These are phyloP conservation scores for Halcyon smyrnensis DNA, from an alignment of 2,797 vertebrate species.

Conservation along the genomic window DNA sequence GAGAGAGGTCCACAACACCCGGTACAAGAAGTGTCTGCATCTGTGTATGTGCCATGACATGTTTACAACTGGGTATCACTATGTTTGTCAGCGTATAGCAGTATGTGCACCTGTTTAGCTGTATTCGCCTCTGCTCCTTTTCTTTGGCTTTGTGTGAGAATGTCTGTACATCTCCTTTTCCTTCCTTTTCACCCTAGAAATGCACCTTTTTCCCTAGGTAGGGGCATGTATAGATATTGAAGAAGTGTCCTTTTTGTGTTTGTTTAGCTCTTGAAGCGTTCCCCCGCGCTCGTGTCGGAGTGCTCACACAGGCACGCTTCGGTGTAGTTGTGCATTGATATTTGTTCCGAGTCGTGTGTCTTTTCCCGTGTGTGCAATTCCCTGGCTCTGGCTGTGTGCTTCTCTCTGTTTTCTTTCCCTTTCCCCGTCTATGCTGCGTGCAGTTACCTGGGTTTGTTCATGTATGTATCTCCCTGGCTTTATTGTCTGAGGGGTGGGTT, in stretches of 20 bases:
- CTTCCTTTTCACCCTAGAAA: background rate
- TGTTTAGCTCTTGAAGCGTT: background rate
- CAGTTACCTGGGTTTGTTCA: slow-evolving; percentile 55
- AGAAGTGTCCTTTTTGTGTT: background rate
- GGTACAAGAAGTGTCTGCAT: background rate
- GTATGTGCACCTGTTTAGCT: slow-evolving; percentile 23
- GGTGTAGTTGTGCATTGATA: background rate
- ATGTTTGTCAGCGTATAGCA: background rate
- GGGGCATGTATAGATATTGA: background rate
- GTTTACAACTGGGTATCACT: background rate
- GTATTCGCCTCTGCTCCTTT: background rate
- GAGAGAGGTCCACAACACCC: background rate
- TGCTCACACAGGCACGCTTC: background rate
- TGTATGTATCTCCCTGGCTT: slow-evolving; percentile 8
- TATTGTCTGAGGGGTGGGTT: background rate
- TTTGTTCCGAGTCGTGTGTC: slow-evolving; percentile 16
- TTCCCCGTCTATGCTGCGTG: background rate
- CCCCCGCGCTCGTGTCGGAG: background rate
- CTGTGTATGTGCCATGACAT: background rate
- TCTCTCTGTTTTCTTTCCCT: background rate
- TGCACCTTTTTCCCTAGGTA: background rate
- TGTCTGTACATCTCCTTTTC: background rate
- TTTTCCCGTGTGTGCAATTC: slow-evolving; percentile 57
- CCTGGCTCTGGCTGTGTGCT: background rate
- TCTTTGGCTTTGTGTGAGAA: background rate